These are phyloP conservation scores for Ceratosolen fusciceps DNA, from an alignment of 1,140 invertebrate genomes.

Conservation along the genomic window DNA sequence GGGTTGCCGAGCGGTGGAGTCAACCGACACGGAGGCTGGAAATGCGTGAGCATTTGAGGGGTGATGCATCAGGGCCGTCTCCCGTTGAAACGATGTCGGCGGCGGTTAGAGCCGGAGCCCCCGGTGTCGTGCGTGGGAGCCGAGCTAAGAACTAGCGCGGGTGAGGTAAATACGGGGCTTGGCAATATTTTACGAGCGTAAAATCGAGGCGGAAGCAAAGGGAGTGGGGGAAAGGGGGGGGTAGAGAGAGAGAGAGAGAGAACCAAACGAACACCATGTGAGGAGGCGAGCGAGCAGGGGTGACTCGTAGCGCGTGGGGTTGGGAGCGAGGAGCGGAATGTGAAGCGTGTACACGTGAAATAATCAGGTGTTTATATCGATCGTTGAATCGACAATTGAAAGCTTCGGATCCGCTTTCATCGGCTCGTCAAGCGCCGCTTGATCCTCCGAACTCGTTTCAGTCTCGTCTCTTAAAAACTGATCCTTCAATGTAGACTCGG, in stretches of 20 bases:
- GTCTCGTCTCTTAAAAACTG: background rate
- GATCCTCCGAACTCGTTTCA: background rate
- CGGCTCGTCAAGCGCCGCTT: background rate
- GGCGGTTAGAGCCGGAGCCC: too few species aligned
- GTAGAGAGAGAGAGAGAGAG: background rate
- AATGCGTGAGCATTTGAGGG: background rate
- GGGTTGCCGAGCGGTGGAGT: background rate
- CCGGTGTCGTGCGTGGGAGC: background rate
- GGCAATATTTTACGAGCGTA: background rate
- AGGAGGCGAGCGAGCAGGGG: background rate
- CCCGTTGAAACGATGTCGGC: background rate
- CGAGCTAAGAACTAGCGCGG: background rate
- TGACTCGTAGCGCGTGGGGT: too few species aligned
- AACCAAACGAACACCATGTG: too few species aligned
- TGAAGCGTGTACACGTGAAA: background rate
- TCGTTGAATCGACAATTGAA: background rate
- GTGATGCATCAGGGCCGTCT: background rate
- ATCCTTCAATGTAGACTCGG: background rate
- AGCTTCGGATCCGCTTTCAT: background rate
- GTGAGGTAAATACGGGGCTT: conserved; percentile 17
- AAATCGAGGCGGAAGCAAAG: background rate
- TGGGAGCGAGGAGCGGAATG: background rate
- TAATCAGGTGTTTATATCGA: background rate
- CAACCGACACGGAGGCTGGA: background rate
- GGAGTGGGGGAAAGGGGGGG: background rate